These are phyloP conservation scores for Turritopsis rubra DNA, from an alignment of 30 jellyfish, hydroid and myxozoan genomes.

Conservation along the genomic window DNA sequence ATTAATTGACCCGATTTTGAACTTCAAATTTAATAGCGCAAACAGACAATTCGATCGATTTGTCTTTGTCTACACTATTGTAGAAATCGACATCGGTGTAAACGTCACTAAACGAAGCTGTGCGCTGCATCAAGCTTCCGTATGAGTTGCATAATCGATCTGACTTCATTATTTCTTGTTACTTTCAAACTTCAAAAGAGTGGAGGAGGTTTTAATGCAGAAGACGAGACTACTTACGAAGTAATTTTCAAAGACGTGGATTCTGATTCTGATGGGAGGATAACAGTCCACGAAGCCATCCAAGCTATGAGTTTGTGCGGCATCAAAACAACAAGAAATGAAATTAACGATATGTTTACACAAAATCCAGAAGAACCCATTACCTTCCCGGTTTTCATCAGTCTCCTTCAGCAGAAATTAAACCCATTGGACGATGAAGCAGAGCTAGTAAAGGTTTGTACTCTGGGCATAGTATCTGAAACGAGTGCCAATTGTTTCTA, in stretches of 20 bases:
- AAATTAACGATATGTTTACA: slow-evolving; percentile 2
- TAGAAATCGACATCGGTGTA: too few species aligned
- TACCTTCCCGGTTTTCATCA: background rate
- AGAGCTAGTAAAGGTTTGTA: background rate
- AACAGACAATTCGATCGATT: too few species aligned
- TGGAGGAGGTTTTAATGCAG: background rate
- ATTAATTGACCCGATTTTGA: too few species aligned
- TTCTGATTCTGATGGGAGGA: slow-evolving; percentile 3
- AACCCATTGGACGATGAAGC: background rate
- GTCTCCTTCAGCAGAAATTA: background rate
- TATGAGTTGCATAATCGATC: too few species aligned
- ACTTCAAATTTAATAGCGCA: too few species aligned
- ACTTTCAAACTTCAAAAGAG: too few species aligned
- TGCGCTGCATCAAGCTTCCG: too few species aligned
- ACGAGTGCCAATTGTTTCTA: too few species aligned
- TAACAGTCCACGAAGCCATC: background rate
- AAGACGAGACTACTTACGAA: background rate
- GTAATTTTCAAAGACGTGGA: background rate
- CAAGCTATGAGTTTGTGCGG: slow-evolving; percentile 11
- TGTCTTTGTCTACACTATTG: too few species aligned
- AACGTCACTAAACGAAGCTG: too few species aligned
- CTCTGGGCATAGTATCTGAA: too few species aligned
- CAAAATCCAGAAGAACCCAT: background rate
- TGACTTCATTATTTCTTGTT: too few species aligned
- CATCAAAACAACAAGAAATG: background rate